Conservation (phyloP, 2,113 vertebrate genomes). For the Hydrolagus affinis region DNA sequence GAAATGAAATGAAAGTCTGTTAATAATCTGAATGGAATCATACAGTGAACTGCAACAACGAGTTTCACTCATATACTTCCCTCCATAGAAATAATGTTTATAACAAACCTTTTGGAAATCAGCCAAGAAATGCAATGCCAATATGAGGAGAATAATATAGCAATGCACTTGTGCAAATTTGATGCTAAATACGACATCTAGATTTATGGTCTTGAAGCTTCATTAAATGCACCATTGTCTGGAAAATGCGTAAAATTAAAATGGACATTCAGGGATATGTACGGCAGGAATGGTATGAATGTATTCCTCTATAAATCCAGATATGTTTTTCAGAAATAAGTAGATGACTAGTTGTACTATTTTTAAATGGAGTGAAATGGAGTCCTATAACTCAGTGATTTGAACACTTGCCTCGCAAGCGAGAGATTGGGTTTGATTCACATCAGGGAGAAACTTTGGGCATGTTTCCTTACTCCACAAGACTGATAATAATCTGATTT, state of each 20-base stretch:
- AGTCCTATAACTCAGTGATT: no score
- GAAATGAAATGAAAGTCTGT: not conserved
- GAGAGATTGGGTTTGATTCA: no score
- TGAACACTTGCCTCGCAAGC: no score
- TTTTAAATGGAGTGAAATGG: no score
- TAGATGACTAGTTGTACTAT: no score
- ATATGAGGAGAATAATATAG: slow-evolving; percentile 10
- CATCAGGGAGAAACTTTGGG: no score
- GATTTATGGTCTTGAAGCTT: slow-evolving; percentile 24
- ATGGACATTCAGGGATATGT: not conserved
- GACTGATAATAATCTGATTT: no score
- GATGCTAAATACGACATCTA: not conserved
- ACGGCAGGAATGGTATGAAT: not conserved
- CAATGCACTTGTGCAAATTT: slow-evolving; percentile 7
- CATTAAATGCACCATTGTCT: slow-evolving; percentile 19
- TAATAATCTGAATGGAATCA: not conserved
- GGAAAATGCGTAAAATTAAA: slow-evolving; percentile 10
- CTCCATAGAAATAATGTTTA: slow-evolving; percentile 9
- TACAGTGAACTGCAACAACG: not conserved
- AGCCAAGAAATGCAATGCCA: not conserved
- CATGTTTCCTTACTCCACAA: no score
- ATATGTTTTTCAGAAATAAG: no score
- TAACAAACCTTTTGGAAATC: slow-evolving; percentile 23
- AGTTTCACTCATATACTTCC: not conserved
- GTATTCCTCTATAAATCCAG: not conserved